phyloP scores from a whole-genome alignment of 2,888 invertebrate genomes.

The Macaria notata region DNA sequence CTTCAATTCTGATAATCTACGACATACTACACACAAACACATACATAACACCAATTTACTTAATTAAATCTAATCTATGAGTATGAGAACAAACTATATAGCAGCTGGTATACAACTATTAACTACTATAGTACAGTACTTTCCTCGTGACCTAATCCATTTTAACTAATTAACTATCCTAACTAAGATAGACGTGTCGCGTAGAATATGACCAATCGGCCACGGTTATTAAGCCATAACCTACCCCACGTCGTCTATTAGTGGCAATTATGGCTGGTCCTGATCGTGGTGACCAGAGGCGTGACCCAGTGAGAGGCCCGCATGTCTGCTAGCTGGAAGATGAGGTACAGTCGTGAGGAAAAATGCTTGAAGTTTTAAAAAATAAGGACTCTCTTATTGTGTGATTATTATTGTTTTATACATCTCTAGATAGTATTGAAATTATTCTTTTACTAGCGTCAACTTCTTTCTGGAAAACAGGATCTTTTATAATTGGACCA shows the following conservation, averaged over 20 bases:
- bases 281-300: slow-evolving; percentile 42
- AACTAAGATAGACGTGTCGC: slow-evolving; percentile 31
- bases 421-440: too few species aligned
- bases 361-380: not conserved
- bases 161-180: not conserved
- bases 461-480: too few species aligned
- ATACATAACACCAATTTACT: too few species aligned
- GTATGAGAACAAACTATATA: too few species aligned
- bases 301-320: slow-evolving; percentile 67
- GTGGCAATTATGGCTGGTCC: slow-evolving; percentile 46
- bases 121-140: too few species aligned
- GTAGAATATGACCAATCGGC: slow-evolving; percentile 28
- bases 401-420: too few species aligned
- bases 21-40: too few species aligned
- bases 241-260: slow-evolving; percentile 54
- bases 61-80: too few species aligned
- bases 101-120: too few species aligned
- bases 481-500: too few species aligned
- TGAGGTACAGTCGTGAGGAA: slow-evolving; percentile 19
- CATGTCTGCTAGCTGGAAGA: slow-evolving; percentile 47
- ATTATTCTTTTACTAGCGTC: too few species aligned
- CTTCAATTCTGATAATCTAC: too few species aligned
- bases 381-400: not conserved
- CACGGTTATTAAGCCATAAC: slow-evolving; percentile 45
- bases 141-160: not conserved